Percentiles rank a stretch among this genome's conserved stretches.
These are phyloP conservation scores for Acrocephalus scirpaceus DNA, from an alignment of 2,797 vertebrate genomes.

Conservation along the genomic window DNA sequence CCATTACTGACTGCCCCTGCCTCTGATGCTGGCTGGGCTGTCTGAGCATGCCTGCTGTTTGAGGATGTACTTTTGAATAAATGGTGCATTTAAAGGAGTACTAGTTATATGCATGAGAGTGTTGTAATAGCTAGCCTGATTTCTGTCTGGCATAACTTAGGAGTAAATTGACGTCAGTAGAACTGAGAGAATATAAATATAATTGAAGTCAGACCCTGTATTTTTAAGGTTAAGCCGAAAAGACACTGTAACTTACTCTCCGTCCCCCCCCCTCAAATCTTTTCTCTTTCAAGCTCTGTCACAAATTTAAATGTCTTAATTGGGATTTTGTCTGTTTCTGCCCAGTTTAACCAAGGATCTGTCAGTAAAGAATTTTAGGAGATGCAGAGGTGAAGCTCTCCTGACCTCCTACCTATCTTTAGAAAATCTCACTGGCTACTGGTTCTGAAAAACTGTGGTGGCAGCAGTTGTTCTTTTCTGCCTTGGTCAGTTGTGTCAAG, in stretches of 20 bases:
- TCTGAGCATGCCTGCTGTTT: neutral
- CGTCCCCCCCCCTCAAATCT: neutral
- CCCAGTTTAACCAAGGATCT: conserved; percentile 27
- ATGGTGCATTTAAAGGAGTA: neutral
- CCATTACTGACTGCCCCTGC: neutral
- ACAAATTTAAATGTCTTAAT: neutral
- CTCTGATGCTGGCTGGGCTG: neutral
- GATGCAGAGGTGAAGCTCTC: neutral
- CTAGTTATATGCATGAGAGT: neutral
- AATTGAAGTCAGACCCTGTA: neutral
- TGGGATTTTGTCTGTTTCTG: neutral
- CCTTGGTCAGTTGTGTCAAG: conserved; percentile 47
- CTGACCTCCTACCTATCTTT: neutral
- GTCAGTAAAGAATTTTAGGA: conserved; percentile 5
- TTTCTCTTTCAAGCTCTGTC: neutral
- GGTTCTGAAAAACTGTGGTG: neutral
- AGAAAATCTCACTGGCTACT: neutral
- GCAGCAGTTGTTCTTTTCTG: conserved; percentile 19
- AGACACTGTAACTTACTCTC: neutral
- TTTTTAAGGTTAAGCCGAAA: conserved; percentile 42
- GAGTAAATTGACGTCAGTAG: conserved; percentile 17
- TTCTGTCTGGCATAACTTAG: conserved; percentile 18
- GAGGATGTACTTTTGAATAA: neutral
- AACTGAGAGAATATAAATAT: conserved; percentile 14
- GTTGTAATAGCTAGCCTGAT: neutral